phyloP scores from a whole-genome alignment of 2,113 vertebrate species.

The Tauraco erythrolophus region DNA sequence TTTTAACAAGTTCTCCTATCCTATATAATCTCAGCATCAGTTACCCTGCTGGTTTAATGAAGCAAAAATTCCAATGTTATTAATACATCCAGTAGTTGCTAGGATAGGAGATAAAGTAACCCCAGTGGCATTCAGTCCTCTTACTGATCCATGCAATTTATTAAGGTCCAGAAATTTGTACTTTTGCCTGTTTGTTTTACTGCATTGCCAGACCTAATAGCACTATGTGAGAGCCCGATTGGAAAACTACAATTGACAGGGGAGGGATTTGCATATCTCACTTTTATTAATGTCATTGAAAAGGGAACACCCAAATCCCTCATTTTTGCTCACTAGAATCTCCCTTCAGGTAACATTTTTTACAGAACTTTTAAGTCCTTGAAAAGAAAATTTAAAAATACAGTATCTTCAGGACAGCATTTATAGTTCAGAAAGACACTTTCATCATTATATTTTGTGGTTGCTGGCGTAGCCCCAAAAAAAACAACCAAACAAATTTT shows the following conservation, averaged over 20 bases:
- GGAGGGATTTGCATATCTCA: background rate
- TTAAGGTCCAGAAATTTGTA: background rate
- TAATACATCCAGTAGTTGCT: background rate
- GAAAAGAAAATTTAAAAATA: background rate
- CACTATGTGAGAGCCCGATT: background rate
- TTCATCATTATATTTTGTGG: background rate
- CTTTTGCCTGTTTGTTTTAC: background rate
- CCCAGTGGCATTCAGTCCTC: background rate
- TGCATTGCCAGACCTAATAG: background rate
- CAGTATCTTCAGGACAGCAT: background rate
- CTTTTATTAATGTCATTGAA: background rate
- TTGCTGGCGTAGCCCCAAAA: background rate
- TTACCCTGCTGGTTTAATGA: background rate
- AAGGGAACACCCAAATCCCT: background rate
- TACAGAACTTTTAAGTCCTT: background rate
- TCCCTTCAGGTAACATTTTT: background rate
- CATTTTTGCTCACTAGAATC: background rate
- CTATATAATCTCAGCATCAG: background rate
- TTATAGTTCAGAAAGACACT: conserved; percentile 16
- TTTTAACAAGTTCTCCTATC: background rate
- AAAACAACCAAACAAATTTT: background rate
- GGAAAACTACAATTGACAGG: background rate
- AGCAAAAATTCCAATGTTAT: background rate
- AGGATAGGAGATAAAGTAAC: background rate
- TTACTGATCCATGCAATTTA: background rate